Base-by-base conservation (phyloP, 1,140 invertebrate species). In the Drosophila malerkotliana region DNA sequence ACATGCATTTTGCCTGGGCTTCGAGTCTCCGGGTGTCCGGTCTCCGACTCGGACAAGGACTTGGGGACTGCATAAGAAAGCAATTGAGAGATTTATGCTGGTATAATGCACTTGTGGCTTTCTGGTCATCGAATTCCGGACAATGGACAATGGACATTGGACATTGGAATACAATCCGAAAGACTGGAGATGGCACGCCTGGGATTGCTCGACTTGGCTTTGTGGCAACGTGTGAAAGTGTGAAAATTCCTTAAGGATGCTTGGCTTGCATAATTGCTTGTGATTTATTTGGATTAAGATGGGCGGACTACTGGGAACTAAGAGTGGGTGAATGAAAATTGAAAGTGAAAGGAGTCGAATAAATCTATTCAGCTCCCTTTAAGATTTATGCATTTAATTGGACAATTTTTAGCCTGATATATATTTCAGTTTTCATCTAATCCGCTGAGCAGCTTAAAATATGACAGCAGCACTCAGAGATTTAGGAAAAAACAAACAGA, bases 231-330 rank as follows among this genome's bases (percentile, higher is more conserved):
- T 79, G 77, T 74, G 77, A 87, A 87, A 88, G 82, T 88, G 82
- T 87, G 82, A 87, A 87, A 76, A 87, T 87, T 87, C 82, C 82
- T 88, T 67, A 78, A 88, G 82, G 82, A 87, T 87, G 78, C 82
- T 82, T 85, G 72, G 66, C 73, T 68, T 87, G 82, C 75, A 83
- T 87, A 87, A 87, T 88, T 87, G 83, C 79, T 68, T 82, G 62
- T 79, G 82, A 87, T 87, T 87, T 87, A 88, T 88, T 88, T 76
- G 66, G 49, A 69, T 78, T 76, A 83, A 76, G 79, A 88, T 87
- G 73, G 37, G 59, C 37, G 72, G 75, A 79, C 73, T 63, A 18
- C 62, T 55, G 30, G 9, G 34, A 4, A 4, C 34, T 10, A 1
- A 21, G 21, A 21, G 34, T 37, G 9, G 34, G 34, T 41, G 9